Evolutionary conservation across 2,113 vertebrate species (phyloP).

Genomic region (Bombycilla garrulus): DNA sequence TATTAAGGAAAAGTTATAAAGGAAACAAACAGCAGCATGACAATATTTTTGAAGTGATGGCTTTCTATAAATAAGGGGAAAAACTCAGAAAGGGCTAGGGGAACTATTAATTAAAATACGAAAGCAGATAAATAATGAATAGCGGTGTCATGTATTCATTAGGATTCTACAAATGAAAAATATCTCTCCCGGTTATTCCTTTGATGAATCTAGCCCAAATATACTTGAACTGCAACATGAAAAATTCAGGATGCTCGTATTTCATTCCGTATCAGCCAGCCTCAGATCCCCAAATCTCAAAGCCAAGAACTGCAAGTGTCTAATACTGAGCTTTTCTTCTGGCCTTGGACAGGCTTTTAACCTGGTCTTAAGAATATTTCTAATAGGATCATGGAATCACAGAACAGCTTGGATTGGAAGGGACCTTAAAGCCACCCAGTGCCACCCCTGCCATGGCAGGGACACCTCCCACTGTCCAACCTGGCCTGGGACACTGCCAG

Average conservation of each 20-base stretch:
- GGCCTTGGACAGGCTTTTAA: background rate
- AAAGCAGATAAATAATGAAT: constrained; percentile 58
- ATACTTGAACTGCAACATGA: constrained; percentile 61
- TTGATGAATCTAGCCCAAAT: constrained; percentile 65
- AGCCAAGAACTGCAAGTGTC: background rate
- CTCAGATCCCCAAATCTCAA: constrained; percentile 12
- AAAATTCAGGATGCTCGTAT: constrained; percentile 55
- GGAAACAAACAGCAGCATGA: background rate
- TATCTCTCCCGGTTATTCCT: constrained; percentile 53
- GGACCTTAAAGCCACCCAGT: accelerated
- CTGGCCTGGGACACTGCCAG: background rate
- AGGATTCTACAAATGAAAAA: constrained; percentile 65
- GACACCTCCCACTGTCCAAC: accelerated
- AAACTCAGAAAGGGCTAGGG: constrained; percentile 1
- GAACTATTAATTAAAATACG: constrained; percentile 48
- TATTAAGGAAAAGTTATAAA: background rate
- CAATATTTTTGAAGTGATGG: background rate
- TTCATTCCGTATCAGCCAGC: constrained; percentile 9
- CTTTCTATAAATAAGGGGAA: background rate
- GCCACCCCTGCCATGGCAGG: background rate
- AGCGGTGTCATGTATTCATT: constrained; percentile 31
- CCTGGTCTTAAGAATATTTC: background rate
- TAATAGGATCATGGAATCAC: background rate
- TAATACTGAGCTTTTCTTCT: background rate
- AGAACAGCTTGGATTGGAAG: background rate